Percentiles rank a stretch among this genome's conserved stretches.
These are phyloP conservation scores for Caenorhabditis sulstoni DNA, from an alignment of 2,888 invertebrate species.

Conservation along the genomic window DNA sequence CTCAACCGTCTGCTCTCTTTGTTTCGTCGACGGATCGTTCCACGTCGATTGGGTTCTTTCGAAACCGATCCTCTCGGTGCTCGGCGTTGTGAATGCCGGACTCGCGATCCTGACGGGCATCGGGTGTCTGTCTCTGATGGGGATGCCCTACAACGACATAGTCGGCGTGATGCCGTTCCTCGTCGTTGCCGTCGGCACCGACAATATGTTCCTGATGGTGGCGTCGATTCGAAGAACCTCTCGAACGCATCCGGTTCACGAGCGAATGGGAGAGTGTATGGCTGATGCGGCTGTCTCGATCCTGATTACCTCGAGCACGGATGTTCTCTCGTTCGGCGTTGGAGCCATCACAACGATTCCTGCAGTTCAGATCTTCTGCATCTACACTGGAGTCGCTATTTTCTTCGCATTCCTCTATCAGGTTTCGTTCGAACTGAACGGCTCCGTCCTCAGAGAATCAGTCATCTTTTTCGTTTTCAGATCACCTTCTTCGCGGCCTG, in stretches of 20 bases:
- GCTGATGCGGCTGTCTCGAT: constrained; percentile 95
- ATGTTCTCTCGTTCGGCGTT: constrained; percentile 80
- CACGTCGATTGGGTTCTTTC: constrained; percentile 83
- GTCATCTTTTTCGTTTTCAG: too few relatives aligned
- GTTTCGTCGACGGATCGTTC: constrained; percentile 93
- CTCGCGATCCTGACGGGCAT: constrained; percentile 93
- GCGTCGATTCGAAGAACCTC: constrained; percentile 94
- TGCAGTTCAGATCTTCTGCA: constrained; percentile 94
- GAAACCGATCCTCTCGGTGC: constrained; percentile 91
- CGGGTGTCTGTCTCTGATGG: constrained; percentile 91
- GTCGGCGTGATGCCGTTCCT: constrained; percentile 95
- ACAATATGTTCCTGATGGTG: constrained; percentile 96
- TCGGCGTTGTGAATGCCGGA: constrained; percentile 92
- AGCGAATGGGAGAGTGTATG: constrained; percentile 85
- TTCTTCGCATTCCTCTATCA: constrained; percentile 79
- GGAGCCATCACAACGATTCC: constrained; percentile 92
- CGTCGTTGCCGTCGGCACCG: constrained; percentile 96
- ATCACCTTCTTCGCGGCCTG: constrained; percentile 80
- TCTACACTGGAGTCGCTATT: constrained; percentile 85
- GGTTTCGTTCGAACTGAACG: too few relatives aligned
- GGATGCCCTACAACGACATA: constrained; percentile 93
- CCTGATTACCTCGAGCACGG: constrained; percentile 86
- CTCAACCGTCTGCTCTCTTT: constrained; percentile 81
- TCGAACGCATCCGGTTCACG: constrained; percentile 82
- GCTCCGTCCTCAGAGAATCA: too few relatives aligned